A percentile compares a stretch with the other conserved stretches of the same genome.
Evolutionary conservation across 2,797 vertebrate species (phyloP).

Genomic region (Sardinella longiceps): DNA sequence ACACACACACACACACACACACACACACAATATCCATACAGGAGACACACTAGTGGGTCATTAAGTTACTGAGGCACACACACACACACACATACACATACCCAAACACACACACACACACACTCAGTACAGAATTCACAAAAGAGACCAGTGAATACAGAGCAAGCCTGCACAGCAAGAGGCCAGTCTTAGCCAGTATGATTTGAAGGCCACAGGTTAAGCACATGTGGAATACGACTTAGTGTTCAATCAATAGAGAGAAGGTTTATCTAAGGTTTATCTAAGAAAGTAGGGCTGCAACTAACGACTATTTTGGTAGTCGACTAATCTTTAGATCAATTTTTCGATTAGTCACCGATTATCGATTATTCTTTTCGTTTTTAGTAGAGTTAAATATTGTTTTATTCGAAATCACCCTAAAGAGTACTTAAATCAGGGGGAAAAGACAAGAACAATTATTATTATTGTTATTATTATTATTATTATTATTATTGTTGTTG

Average conservation of each 20-base stretch:
- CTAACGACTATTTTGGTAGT: no score
- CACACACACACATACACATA: not conserved
- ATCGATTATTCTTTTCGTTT: no score
- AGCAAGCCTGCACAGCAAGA: not conserved
- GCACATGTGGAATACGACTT: not conserved
- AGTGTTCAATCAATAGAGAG: not conserved
- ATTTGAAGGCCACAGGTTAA: not conserved
- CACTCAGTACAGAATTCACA: not conserved
- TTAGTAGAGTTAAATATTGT: no score
- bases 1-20: not conserved
- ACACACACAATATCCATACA: not conserved
- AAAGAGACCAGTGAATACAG: not conserved
- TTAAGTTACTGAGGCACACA: not conserved
- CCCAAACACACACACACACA: not conserved
- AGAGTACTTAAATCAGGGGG: no score
- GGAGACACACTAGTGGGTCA: not conserved
- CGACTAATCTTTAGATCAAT: no score
- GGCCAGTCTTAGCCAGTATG: not conserved
- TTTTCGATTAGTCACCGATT: no score
- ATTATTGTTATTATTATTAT: no score
- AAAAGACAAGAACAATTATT: no score
- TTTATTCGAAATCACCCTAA: no score
- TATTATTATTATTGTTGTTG: no score
- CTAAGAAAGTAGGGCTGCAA: no score
- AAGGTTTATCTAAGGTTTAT: not conserved